Evolutionary conservation across 2,888 invertebrate species (phyloP).

Genomic region (Oithona nana): DNA sequence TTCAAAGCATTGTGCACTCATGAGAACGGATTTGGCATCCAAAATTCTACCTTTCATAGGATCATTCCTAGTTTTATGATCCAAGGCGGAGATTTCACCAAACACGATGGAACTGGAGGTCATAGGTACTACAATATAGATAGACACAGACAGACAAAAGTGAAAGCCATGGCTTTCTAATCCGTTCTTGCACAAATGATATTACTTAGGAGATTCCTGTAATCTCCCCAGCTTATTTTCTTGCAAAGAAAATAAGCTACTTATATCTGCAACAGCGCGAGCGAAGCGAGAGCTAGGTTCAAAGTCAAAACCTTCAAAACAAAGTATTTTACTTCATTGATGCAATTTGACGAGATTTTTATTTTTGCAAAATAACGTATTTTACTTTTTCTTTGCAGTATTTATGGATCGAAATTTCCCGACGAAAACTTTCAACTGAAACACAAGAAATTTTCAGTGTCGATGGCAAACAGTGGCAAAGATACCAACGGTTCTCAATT

Average conservation of each 20-base stretch:
- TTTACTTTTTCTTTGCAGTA: constrained; percentile 46
- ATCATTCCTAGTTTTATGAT: constrained; percentile 82
- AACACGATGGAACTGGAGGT: constrained; percentile 12
- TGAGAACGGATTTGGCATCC: constrained; percentile 31
- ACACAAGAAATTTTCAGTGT: constrained; percentile 81
- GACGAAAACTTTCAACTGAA: constrained; percentile 95
- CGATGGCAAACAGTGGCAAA: constrained; percentile 94
- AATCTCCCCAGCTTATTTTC: too few species aligned
- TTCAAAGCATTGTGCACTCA: constrained; percentile 8
- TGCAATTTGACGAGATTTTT: not conserved
- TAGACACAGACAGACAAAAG: too few species aligned
- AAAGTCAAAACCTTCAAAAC: too few species aligned
- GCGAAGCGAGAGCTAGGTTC: too few species aligned
- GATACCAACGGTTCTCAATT: constrained; percentile 96
- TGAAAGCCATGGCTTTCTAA: too few species aligned
- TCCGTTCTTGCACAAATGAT: too few species aligned
- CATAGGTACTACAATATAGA: too few species aligned
- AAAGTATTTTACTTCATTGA: too few species aligned
- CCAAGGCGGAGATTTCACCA: constrained; percentile 26
- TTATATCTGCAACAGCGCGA: too few species aligned
- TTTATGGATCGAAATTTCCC: constrained; percentile 74
- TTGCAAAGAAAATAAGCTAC: too few species aligned
- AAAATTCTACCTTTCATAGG: constrained; percentile 48
- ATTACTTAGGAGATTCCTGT: too few species aligned
- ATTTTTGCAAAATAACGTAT: not conserved